Evolutionary conservation across 2,888 invertebrate genomes (phyloP), one percentile per base, ranked within the genome.

Genomic region (Drosophila niveifrons): DNA sequence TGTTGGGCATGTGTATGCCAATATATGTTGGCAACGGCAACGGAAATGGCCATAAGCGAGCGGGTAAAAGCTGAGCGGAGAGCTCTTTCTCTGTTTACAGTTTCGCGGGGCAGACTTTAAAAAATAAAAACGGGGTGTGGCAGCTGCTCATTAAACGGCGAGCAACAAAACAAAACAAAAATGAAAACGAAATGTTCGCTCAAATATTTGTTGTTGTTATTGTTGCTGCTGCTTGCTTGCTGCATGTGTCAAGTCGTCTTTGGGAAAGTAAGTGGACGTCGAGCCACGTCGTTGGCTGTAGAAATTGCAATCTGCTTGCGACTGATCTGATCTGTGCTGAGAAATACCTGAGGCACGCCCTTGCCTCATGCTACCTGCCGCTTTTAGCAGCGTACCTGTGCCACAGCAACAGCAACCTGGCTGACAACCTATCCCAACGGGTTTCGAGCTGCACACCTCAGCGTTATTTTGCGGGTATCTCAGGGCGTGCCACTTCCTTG

Each of bases 401-500:
- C 23, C 4, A 23, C 23, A 6, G 23, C 23, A 23, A 23, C 31
- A 31, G 10, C 61, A 61, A 36, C 59, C 57, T 28, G 61, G 56
- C 80, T 72, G 75, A 63, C 83, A 88, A 82, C 84, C 84, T 85
- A 85, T 85, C 85, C 86, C 85, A 86, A 88, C 83, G 83, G 86
- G 86, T 88, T 85, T 85, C 57, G 4, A 55, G 63, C 80, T 76
- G 71, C 62, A 56, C n/a, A 69, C 82, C 63, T 64, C 71, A 70
- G 61, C 67, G 23, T 44, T 64, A 53, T 29, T 29, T 28, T 59
- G 63, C 64, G 58, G 52, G 48, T 55, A 55, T 46, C 65, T 41
- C 53, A 64, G 73, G 78, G 72, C 65, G 56, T 73, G 68, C 68
- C 55, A 80, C 80, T 82, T 76, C 80, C 69, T 83, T 55, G 63